Percentiles rank a stretch among this genome's conserved stretches.
Conservation (phyloP, 2,888 invertebrate genomes). For the Eupithecia vulgata region DNA sequence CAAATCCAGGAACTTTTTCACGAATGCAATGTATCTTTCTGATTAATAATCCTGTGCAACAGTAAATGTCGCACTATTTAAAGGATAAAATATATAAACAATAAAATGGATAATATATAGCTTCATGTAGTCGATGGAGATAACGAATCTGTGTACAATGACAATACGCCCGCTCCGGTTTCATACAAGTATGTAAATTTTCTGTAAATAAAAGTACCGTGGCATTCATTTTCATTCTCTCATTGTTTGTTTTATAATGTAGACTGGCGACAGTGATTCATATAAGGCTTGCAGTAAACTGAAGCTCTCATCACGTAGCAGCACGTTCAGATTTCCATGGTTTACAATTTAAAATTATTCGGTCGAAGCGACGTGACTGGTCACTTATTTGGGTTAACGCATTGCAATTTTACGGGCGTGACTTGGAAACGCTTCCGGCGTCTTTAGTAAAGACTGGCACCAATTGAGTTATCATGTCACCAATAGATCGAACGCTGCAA, state of each 20-base stretch:
- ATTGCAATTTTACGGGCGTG: slow-evolving; percentile 14
- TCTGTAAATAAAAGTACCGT: slow-evolving; percentile 32
- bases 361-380: slow-evolving; percentile 9
- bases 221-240: slow-evolving; percentile 12
- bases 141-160: slow-evolving; percentile 10
- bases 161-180: slow-evolving; percentile 22
- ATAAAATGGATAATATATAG: neutral
- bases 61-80: neutral
- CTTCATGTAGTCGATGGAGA: neutral
- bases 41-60: neutral
- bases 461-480: neutral
- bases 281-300: slow-evolving; percentile 13
- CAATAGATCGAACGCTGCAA: neutral
- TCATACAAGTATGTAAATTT: slow-evolving; percentile 24
- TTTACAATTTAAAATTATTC: slow-evolving; percentile 12
- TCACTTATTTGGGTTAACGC: slow-evolving; percentile 11
- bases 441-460: neutral
- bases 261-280: slow-evolving; percentile 30
- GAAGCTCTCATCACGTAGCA: slow-evolving; percentile 11
- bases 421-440: slow-evolving; percentile 5
- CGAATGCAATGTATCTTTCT: neutral
- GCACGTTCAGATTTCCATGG: neutral
- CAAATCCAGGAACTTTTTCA: neutral
- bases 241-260: slow-evolving; percentile 37
- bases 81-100: no score